Evolutionary conservation across 2,797 vertebrate genomes (phyloP), one percentile per base, ranked within the genome.

Genomic region (Hyperoplus lanceolatus): DNA sequence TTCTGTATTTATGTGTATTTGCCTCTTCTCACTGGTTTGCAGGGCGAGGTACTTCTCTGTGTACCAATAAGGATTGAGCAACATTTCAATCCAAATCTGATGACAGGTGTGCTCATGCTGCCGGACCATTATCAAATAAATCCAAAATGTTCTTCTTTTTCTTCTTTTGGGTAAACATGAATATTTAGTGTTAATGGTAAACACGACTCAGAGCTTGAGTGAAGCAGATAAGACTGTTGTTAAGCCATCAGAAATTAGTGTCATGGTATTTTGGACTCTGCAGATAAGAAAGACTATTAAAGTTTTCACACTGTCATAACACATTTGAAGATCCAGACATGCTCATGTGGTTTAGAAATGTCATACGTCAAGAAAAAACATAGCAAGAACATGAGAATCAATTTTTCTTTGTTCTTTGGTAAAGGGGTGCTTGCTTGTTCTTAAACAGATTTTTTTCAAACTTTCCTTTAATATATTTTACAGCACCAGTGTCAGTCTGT

Each of bases 11-110:
- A 7, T 61, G 7, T 29, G 21, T 46, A 21, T 48, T 7, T 36
- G 4, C 10, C 45, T 62, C 43, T 36, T 62, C 1, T 36, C 21
- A 3, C 43, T 62, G 21, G 21, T 62, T 36, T 29, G 43, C 43
- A 29, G 21, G 13, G 36, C 39, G 15, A 13, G 7, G 15, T n/a
- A n/a, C 5, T 5, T 42, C 38, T 14, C 3, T 13, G 6, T n/a
- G 46, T 15, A 50, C 48, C 48, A 65, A 21, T 53, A 16, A 66
- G 49, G 64, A 43, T 53, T 53, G 11, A 38, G 61, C 45, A 49
- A 36, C 3, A 48, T 51, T 64, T 38, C 9, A 64, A 65, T 41
- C n/a, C 51, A 53, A 41, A 18, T 39, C 14, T 11, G 15, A n/a
- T 8, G 2, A 46, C 18, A 16, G 46, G 8, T 38, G 15, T 49